Evolutionary conservation across 2,888 invertebrate species (phyloP).

Genomic region (Dolomedes plantarius): DNA sequence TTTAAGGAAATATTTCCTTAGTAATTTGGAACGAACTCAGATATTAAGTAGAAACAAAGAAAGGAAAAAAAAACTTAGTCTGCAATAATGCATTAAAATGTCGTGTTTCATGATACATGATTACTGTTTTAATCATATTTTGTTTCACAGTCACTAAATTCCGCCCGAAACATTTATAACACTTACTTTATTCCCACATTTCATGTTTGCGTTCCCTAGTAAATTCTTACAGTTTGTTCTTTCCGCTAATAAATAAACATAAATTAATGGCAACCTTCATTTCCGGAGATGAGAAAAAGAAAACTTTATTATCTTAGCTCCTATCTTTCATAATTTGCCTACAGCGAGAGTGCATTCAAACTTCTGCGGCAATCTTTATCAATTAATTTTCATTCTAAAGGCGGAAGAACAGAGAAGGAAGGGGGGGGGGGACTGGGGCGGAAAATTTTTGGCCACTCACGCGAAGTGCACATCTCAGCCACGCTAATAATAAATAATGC

Average conservation of each 20-base stretch:
- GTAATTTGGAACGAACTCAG: no score
- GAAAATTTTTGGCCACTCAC: slow-evolving; percentile 17
- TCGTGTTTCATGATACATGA: no score
- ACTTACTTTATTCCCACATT: neutral
- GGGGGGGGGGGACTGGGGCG: neutral
- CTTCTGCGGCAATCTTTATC: slow-evolving; percentile 49
- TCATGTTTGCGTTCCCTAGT: neutral
- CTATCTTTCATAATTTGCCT: slow-evolving; percentile 63
- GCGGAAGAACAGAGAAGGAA: neutral
- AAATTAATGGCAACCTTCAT: slow-evolving; percentile 27
- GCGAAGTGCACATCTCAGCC: slow-evolving; percentile 25
- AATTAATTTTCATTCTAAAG: slow-evolving; percentile 64
- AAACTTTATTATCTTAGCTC: slow-evolving; percentile 52
- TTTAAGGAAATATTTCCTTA: no score
- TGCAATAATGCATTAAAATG: no score
- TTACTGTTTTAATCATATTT: no score
- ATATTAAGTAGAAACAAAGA: no score
- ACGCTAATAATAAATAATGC: slow-evolving; percentile 51
- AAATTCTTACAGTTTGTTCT: neutral
- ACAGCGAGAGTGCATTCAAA: slow-evolving; percentile 21
- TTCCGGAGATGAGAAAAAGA: neutral
- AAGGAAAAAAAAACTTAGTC: no score
- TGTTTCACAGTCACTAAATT: no score
- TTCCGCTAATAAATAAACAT: slow-evolving; percentile 49
- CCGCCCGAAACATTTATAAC: no score